Evolutionary conservation across 2,113 vertebrate species (phyloP).

Genomic region (Saccopteryx bilineata): DNA sequence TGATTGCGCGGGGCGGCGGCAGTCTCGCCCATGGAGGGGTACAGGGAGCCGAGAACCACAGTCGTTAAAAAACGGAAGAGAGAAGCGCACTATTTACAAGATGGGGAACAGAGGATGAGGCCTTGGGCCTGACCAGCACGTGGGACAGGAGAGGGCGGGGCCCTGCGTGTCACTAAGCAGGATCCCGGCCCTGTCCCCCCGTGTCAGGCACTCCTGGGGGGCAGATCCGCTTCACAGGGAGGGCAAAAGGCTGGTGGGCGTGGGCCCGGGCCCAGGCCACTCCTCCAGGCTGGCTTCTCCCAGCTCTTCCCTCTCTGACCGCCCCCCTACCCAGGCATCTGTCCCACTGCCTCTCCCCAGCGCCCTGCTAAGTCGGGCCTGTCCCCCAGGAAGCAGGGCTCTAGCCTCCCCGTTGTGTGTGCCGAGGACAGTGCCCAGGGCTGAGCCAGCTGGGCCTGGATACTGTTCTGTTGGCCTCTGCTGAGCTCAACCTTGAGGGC

Average conservation of each 20-base stretch:
- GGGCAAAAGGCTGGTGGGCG: neutral
- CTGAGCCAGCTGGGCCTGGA: neutral
- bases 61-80: neutral
- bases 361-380: rapidly evolving
- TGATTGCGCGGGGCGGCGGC: conserved; percentile 62
- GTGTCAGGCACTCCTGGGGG: rapidly evolving
- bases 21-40: conserved; percentile 33
- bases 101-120: neutral
- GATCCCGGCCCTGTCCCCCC: neutral
- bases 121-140: neutral
- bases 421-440: neutral
- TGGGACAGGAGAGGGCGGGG: neutral
- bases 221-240: neutral
- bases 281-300: neutral
- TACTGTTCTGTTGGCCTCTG: neutral
- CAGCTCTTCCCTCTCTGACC: neutral
- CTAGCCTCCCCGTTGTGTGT: neutral
- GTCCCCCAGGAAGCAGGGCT: neutral
- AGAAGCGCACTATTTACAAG: conserved; percentile 58
- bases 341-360: neutral
- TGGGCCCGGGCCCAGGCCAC: neutral
- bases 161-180: rapidly evolving
- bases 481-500: neutral
- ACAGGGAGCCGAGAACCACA: conserved; percentile 30
- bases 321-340: no score